Evolutionary conservation across 2,113 vertebrate genomes (phyloP).

Genomic region (Vimba vimba): DNA sequence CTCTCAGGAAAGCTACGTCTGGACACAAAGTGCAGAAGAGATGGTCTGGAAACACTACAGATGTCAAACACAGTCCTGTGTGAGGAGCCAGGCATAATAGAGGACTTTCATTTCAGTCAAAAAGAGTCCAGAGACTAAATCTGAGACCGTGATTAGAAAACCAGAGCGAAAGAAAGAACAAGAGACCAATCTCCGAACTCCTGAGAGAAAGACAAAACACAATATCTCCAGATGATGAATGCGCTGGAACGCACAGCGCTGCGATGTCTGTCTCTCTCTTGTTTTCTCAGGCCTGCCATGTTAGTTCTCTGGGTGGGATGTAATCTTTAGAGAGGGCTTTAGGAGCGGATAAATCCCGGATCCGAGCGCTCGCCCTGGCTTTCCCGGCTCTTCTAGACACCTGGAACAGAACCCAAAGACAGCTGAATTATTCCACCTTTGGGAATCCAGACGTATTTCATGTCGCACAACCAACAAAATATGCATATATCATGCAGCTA

Average conservation of each 20-base stretch:
- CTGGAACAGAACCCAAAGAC: slow-evolving; percentile 57
- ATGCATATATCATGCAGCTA: too few species aligned
- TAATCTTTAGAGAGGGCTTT: slow-evolving; percentile 64
- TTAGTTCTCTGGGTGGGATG: slow-evolving; percentile 57
- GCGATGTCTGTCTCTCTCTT: neutral
- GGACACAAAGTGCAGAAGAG: neutral
- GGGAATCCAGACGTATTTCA: neutral
- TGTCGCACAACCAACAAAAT: neutral
- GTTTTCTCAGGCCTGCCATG: neutral
- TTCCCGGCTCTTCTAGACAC: slow-evolving; percentile 63
- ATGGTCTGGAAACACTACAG: neutral
- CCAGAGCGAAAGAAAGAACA: neutral
- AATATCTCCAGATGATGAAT: neutral
- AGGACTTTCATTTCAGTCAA: neutral
- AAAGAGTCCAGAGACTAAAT: neutral
- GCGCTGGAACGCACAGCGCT: neutral
- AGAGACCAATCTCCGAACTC: neutral
- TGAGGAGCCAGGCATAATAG: neutral
- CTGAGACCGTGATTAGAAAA: slow-evolving; percentile 38
- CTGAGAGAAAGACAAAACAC: neutral
- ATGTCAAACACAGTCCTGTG: slow-evolving; percentile 2
- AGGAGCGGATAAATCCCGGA: slow-evolving; percentile 61
- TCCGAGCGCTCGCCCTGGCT: slow-evolving; percentile 54
- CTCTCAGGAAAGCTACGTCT: neutral
- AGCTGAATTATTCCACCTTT: neutral